Conservation (phyloP, 2,113 vertebrate genomes). For the Actenoides lindsayi region DNA sequence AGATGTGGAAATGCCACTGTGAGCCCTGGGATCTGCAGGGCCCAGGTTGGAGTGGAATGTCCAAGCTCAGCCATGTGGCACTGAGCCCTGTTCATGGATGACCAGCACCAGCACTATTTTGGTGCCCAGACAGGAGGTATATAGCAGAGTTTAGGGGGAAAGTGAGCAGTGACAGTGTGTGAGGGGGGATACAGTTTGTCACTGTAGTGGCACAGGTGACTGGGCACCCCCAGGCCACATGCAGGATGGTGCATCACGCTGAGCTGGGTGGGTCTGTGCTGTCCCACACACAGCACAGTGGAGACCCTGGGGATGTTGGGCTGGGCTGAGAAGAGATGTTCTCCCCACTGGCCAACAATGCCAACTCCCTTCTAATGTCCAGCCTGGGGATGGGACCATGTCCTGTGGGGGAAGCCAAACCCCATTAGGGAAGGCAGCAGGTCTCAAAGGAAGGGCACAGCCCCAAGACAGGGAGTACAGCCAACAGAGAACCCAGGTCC, state of each 20-base stretch:
- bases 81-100: neutral
- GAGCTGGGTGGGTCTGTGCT: neutral
- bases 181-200: neutral
- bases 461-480: neutral
- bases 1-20: neutral
- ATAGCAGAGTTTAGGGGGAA: neutral
- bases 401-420: neutral
- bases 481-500: neutral
- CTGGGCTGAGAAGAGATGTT: neutral
- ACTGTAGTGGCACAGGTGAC: neutral
- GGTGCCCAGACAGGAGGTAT: neutral
- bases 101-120: neutral
- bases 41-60: neutral
- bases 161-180: neutral
- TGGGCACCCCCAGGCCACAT: neutral
- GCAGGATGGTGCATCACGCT: neutral
- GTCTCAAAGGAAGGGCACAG: neutral
- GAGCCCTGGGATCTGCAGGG: fast-evolving
- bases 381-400: neutral
- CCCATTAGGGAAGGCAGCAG: neutral
- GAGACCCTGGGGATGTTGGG: neutral
- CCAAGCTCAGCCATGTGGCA: neutral
- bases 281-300: neutral
- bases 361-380: neutral
- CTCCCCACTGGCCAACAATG: neutral